Conservation (phyloP, 2,797 vertebrate species). For the Poeciliopsis infans region DNA sequence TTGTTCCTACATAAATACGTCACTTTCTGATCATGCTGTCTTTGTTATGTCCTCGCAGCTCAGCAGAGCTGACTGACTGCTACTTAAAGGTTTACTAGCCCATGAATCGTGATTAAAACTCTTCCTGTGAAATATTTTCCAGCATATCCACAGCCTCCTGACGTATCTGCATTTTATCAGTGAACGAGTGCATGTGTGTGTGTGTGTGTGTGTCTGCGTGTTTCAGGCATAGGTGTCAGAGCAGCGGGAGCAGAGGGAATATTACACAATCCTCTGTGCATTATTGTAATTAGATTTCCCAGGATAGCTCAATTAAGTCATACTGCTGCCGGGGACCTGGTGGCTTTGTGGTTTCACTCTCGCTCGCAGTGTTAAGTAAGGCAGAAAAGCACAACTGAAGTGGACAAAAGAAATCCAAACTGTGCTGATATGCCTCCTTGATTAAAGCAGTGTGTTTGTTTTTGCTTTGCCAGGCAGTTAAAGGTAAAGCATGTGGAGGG, state of each 20-base stretch:
- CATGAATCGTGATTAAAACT: conserved; percentile 77
- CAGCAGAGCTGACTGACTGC: conserved; percentile 53
- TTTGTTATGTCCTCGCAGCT: conserved; percentile 53
- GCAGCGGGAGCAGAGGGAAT: conserved; percentile 67
- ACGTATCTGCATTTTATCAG: conserved; percentile 36
- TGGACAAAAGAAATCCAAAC: conserved; percentile 39
- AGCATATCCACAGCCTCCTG: conserved; percentile 49
- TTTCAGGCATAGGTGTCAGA: conserved; percentile 65
- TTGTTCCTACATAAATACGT: conserved; percentile 2
- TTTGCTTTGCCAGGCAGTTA: conserved; percentile 50
- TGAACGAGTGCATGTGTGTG: neutral
- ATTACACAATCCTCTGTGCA: conserved; percentile 79
- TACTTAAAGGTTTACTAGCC: conserved; percentile 73
- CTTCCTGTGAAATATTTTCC: conserved; percentile 71
- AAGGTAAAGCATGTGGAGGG: conserved; percentile 44
- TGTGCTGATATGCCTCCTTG: conserved; percentile 9
- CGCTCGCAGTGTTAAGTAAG: conserved; percentile 78
- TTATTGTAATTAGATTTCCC: conserved; percentile 85
- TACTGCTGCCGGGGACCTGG: conserved; percentile 69
- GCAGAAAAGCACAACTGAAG: conserved; percentile 67
- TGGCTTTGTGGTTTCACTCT: conserved; percentile 76
- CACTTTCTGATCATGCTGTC: conserved; percentile 30
- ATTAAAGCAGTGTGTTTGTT: conserved; percentile 10
- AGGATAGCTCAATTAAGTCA: conserved; percentile 84
- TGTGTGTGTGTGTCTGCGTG: conserved; percentile 18